Conservation (phyloP, 2,888 invertebrate species). For the Strigamia maritima region DNA sequence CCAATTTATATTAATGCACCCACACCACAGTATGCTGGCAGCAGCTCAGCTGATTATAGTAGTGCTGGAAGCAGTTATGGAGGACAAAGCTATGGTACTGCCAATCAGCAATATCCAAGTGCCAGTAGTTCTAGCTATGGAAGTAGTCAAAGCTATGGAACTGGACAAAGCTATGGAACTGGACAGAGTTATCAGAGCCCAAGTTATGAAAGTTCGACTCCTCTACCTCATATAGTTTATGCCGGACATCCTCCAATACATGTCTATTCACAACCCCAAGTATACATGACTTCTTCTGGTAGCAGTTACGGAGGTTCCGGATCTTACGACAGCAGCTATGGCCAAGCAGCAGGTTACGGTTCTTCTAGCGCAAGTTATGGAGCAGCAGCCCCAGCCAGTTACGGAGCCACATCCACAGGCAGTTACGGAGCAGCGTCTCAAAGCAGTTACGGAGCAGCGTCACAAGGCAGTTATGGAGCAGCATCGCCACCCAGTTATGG, state of each 20-base stretch:
- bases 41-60: slow-evolving; percentile 17
- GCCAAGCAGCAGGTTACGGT: too few species aligned
- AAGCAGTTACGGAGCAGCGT: background rate
- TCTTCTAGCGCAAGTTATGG: background rate
- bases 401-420: background rate
- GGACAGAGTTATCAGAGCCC: slow-evolving; percentile 2
- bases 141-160: slow-evolving; percentile 31
- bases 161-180: slow-evolving; percentile 35
- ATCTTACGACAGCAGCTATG: slow-evolving; percentile 33
- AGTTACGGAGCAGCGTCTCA: slow-evolving; percentile 30
- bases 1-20: slow-evolving; percentile 45
- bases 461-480: background rate
- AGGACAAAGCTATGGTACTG: slow-evolving; percentile 35
- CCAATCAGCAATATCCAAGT: slow-evolving; percentile 28
- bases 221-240: slow-evolving; percentile 49
- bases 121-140: slow-evolving; percentile 35
- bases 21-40: slow-evolving; percentile 44
- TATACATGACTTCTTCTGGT: slow-evolving; percentile 33
- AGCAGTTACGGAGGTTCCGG: slow-evolving; percentile 5
- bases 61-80: background rate
- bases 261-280: slow-evolving; percentile 49
- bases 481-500: background rate
- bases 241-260: slow-evolving; percentile 51
- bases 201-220: slow-evolving; percentile 22
- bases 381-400: background rate